Evolutionary conservation across 2,888 invertebrate genomes (phyloP).

Genomic region (Malthinus seriepunctatus): DNA sequence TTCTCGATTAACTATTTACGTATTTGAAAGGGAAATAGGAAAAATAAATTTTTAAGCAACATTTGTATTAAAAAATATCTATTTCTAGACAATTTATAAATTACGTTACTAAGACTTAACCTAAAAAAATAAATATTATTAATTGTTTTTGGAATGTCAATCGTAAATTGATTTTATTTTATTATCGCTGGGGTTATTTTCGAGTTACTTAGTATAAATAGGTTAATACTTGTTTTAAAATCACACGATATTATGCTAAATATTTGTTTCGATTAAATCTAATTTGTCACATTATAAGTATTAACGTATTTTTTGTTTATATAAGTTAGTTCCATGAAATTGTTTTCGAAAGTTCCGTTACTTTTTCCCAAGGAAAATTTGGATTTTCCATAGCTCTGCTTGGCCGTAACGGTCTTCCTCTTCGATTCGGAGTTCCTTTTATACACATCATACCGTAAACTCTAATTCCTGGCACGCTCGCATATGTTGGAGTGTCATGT

Average conservation of each 20-base stretch:
- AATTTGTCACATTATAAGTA: slow-evolving; percentile 6
- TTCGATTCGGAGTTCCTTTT: slow-evolving; percentile 50
- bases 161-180: too few relatives aligned
- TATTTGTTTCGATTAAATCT: slow-evolving; percentile 1
- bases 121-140: too few relatives aligned
- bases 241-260: slow-evolving; percentile 2
- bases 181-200: too few relatives aligned
- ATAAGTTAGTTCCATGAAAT: slow-evolving; percentile 66
- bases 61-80: too few relatives aligned
- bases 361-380: slow-evolving; percentile 80
- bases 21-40: too few relatives aligned
- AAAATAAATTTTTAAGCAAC: too few relatives aligned
- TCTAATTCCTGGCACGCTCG: slow-evolving; percentile 89
- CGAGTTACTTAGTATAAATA: too few relatives aligned
- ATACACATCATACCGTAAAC: slow-evolving; percentile 96
- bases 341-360: slow-evolving; percentile 68
- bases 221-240: slow-evolving; percentile 6
- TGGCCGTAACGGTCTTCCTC: slow-evolving; percentile 54
- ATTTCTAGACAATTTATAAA: too few relatives aligned
- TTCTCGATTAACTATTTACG: too few relatives aligned
- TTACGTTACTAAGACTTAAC: too few relatives aligned
- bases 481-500: slow-evolving; percentile 92
- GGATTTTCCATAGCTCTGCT: slow-evolving; percentile 55
- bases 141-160: too few relatives aligned
- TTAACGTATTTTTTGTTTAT: neutral